Conservation (phyloP, 2,888 invertebrate genomes). For the Hipparchia sbordonii region DNA sequence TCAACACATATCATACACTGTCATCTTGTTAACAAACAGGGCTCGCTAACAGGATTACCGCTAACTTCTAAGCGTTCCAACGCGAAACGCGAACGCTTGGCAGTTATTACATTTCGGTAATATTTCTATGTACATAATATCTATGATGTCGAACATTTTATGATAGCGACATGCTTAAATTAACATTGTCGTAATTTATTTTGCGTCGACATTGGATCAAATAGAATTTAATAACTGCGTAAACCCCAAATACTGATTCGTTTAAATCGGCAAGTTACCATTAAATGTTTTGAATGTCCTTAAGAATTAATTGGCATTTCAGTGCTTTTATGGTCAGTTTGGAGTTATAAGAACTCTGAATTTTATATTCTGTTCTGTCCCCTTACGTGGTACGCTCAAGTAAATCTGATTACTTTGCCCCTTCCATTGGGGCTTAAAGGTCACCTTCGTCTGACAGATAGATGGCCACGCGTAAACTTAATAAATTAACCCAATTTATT, state of each 20-base stretch:
- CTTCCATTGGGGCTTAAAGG: constrained; percentile 9
- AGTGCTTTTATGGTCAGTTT: not conserved
- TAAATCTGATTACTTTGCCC: not conserved
- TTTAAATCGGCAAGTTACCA: no score
- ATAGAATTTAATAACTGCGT: not conserved
- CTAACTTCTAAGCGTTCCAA: constrained; percentile 26
- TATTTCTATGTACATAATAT: not conserved
- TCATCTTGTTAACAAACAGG: constrained; percentile 62
- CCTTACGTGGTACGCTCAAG: not conserved
- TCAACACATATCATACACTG: constrained; percentile 56
- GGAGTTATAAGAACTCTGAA: not conserved
- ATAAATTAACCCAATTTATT: not conserved
- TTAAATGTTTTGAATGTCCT: not conserved
- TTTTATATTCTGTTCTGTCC: not conserved
- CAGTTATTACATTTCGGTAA: constrained; percentile 7
- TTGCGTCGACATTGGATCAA: not conserved
- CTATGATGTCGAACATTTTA: not conserved
- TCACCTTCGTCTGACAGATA: constrained; percentile 11
- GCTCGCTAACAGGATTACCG: constrained; percentile 42
- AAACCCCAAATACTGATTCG: not conserved
- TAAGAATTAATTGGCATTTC: not conserved
- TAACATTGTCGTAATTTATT: not conserved
- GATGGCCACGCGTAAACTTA: not conserved
- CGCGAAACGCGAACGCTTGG: not conserved
- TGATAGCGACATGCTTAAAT: not conserved